Percentiles rank a stretch among this genome's conserved stretches.
Evolutionary conservation across 2,888 invertebrate species (phyloP).

Genomic region (Aradus depressus): DNA sequence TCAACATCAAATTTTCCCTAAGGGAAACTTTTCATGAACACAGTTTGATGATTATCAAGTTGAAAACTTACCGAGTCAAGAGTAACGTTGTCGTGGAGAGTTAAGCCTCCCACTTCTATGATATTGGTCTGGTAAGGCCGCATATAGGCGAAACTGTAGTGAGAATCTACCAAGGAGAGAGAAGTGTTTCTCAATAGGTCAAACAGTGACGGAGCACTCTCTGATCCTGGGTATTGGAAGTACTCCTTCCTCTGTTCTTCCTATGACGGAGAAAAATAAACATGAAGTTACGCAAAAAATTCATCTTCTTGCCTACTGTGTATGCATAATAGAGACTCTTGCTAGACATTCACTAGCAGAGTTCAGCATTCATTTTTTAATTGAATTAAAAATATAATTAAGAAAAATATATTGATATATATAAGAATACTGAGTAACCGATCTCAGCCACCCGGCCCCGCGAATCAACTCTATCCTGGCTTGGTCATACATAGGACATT

Average conservation of each 20-base stretch:
- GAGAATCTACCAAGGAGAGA: conserved; percentile 41
- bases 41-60: neutral
- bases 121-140: conserved; percentile 40
- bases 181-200: conserved; percentile 37
- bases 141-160: conserved; percentile 39
- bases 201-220: conserved; percentile 17
- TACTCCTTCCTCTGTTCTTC: conserved; percentile 15
- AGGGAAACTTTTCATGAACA: too few species aligned
- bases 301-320: neutral
- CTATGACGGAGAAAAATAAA: neutral
- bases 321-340: neutral
- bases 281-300: neutral
- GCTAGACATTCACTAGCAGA: neutral
- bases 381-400: too few species aligned
- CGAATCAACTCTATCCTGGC: too few species aligned
- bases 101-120: conserved; percentile 46
- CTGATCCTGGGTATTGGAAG: conserved; percentile 17
- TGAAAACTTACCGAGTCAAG: conserved; percentile 27
- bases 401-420: too few species aligned
- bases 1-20: too few species aligned
- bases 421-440: too few species aligned
- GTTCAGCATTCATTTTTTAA: too few species aligned
- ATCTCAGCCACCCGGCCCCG: too few species aligned
- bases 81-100: conserved; percentile 37
- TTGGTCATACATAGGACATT: too few species aligned